Conservation (phyloP, 2,113 vertebrate species). For the Mungos mungo region DNA sequence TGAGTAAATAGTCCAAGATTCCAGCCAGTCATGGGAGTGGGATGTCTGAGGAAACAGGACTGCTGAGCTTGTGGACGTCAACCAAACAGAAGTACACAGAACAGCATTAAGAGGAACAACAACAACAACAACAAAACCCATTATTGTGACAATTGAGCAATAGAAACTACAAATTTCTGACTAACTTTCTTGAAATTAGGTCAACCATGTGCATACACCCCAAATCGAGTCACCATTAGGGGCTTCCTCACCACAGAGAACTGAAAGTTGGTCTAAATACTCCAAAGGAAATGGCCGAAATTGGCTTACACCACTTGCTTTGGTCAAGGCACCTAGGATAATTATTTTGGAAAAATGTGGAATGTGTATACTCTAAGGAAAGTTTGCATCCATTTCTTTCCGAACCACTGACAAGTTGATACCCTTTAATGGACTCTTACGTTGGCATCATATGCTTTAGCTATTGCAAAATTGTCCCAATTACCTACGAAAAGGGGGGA, state of each 20-base stretch:
- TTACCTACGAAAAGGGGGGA: neutral
- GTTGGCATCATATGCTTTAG: neutral
- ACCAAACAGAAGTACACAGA: neutral
- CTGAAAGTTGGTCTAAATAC: neutral
- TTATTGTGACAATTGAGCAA: neutral
- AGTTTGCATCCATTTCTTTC: neutral
- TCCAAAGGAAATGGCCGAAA: neutral
- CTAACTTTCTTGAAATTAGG: neutral
- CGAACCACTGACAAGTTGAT: neutral
- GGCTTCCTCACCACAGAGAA: neutral
- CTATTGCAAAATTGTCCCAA: neutral
- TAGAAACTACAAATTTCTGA: neutral
- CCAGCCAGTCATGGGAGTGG: accelerated
- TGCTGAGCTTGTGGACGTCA: neutral
- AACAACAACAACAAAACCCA: too few species aligned
- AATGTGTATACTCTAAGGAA: neutral
- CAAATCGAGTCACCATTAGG: accelerated
- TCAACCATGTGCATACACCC: neutral
- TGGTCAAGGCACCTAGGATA: too few species aligned
- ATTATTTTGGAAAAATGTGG: neutral
- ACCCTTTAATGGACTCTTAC: neutral
- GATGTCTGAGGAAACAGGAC: neutral
- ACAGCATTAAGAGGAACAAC: neutral
- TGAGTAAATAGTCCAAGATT: neutral
- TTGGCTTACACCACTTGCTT: too few species aligned